phyloP scores from a whole-genome alignment of 2,888 invertebrate species.

The Cataglyphis rosenhaueri region DNA sequence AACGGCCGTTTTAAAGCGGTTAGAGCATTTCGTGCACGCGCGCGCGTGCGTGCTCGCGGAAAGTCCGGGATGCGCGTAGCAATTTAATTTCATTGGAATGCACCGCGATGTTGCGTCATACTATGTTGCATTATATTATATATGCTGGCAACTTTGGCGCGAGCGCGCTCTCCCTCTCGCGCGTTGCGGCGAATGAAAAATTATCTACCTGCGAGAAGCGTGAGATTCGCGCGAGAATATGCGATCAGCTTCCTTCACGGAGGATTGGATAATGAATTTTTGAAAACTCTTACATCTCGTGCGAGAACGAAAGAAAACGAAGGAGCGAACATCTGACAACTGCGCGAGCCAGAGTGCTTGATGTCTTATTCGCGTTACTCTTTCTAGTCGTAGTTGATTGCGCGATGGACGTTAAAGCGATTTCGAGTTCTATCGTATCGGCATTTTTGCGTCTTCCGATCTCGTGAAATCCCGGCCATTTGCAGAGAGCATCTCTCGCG shows the following conservation, averaged over 20 bases:
- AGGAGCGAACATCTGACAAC: neutral
- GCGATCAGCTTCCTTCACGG: neutral
- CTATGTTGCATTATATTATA: constrained; percentile 17
- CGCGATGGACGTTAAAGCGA: constrained; percentile 40
- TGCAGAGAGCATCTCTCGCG: constrained; percentile 6
- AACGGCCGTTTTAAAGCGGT: constrained; percentile 62
- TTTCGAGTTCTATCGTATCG: constrained; percentile 30
- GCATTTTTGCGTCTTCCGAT: constrained; percentile 34
- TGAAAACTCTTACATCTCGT: neutral
- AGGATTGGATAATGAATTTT: neutral
- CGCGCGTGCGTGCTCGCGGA: constrained; percentile 2
- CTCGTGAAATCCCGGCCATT: constrained; percentile 41
- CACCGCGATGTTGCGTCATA: constrained; percentile 31
- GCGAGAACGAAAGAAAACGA: neutral
- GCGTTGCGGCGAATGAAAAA: constrained; percentile 12
- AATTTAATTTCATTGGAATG: constrained; percentile 67
- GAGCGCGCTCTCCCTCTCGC: neutral
- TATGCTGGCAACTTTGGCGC: constrained; percentile 27
- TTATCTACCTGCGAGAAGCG: neutral
- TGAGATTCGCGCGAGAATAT: constrained; percentile 41
- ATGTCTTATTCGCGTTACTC: constrained; percentile 27
- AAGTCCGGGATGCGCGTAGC: constrained; percentile 39
- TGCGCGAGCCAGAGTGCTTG: neutral
- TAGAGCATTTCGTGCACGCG: constrained; percentile 56
- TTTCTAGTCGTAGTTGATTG: constrained; percentile 16